These are phyloP conservation scores for Papilio machaon DNA, from an alignment of 1,140 invertebrate genomes.

Conservation along the genomic window DNA sequence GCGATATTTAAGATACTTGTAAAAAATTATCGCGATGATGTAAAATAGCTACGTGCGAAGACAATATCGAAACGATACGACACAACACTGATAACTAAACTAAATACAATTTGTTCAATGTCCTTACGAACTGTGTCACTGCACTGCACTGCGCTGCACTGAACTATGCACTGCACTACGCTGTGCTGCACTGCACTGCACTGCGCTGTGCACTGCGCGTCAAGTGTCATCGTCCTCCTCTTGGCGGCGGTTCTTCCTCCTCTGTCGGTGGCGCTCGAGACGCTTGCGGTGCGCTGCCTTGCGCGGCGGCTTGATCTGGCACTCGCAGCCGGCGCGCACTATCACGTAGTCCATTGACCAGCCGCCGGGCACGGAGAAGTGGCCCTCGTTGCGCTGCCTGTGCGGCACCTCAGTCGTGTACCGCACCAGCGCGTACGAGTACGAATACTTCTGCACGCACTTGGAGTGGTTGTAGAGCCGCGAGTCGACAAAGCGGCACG, in stretches of 20 bases:
- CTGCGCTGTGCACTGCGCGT: conserved; percentile 41
- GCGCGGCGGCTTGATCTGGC: conserved; percentile 83
- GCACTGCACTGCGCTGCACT: neutral
- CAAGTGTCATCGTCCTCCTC: conserved; percentile 74
- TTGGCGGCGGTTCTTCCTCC: conserved; percentile 62
- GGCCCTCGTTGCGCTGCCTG: conserved; percentile 75
- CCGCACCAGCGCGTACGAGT: conserved; percentile 90
- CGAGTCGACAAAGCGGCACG: conserved; percentile 89
- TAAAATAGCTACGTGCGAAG: neutral
- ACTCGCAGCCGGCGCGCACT: conserved; percentile 91
- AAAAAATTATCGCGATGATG: neutral
- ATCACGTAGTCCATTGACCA: conserved; percentile 92
- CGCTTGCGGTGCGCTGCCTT: conserved; percentile 61
- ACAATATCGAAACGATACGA: conserved; percentile 47
- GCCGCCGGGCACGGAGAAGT: conserved; percentile 81
- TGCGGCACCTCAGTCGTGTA: conserved; percentile 81
- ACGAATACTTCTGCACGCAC: conserved; percentile 93
- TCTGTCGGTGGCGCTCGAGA: conserved; percentile 63
- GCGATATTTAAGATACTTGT: too few relatives aligned
- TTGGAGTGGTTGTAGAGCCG: conserved; percentile 86
- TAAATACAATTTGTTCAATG: conserved; percentile 70
- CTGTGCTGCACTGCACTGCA: conserved; percentile 3
- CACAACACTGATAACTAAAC: conserved; percentile 41
- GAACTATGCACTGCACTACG: conserved; percentile 49
- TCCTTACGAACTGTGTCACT: conserved; percentile 46